Evolutionary conservation across 2,113 vertebrate species (phyloP), one percentile per base, ranked within the genome.

Genomic region (Macaca fascicularis): DNA sequence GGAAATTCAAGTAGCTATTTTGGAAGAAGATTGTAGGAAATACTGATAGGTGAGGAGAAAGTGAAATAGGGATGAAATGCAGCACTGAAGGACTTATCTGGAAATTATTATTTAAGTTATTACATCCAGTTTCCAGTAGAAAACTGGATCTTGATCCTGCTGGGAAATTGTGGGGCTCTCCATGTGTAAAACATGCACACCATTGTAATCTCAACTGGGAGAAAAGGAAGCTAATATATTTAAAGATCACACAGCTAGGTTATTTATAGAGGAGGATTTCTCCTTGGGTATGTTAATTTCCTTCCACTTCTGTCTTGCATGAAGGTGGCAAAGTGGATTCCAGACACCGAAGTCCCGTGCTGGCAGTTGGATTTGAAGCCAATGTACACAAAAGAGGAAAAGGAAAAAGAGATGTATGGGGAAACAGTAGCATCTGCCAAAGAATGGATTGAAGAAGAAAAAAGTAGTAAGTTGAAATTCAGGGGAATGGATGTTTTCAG

Each of bases 251-350:
- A 59, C 52, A 75, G 67, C 27, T 27, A 82, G 8, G 5, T 10
- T 89, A 93, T 93, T 81, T 92, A 82, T 43, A 81, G 78, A 96
- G 43, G 12, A 88, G 4, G 10, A 72, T 6, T 91, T 91, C 23
- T 81, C 32, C 72, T 32, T 91, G n/a, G 8, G 10, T 45, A 74
- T 83, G 30, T 59, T 84, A 94, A 83, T 90, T 89, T 35, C 22
- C 22, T 93, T 88, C 64, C 16, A 70, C 50, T 93, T 93, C 67
- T 92, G 79, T 12, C 57, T 40, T 86, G 19, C 6, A 25, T 50
- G 20, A 57, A 93, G 38, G 35, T 89, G 57, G 38, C 7, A 91
- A 89, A 93, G 32, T 80, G 20, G 48, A 45, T 83, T 86, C 40
- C 59, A 11, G 14, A 9, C n/a, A 64, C 27, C 22, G 86, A 95